Base-by-base conservation (phyloP, 1,140 invertebrate genomes). In the Rhopalosiphum maidis region DNA sequence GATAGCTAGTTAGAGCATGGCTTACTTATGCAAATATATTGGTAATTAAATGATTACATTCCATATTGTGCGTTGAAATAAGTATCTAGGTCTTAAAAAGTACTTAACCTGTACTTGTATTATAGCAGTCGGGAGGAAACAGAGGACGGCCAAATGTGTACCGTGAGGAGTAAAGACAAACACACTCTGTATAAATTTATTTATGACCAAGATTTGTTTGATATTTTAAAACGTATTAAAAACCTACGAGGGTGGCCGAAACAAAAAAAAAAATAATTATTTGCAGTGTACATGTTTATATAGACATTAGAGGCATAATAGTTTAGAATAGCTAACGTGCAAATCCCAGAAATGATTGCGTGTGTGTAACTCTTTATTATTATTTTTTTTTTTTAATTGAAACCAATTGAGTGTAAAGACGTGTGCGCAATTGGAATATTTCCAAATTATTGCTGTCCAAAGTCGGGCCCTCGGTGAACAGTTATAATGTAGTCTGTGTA, bases 371-470 rank as follows among this genome's bases (percentile, higher is more conserved):
- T 51, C 48, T 51, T 83, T 21, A 18, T 77, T 30, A n/a, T 77
- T 77, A 30, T 83, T 43, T 30, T 46, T 86, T 43, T 86, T 86
- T 86, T 89, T 54, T 54, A 54, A 89, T 89, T 89, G 21, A 89
- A 55, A 55, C 54, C 35, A 89, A 89, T 89, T 55, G 48, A 51
- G 46, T 54, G 21, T 88, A 35, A 51, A 88, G n/a, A 51, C 21
- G 46, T 48, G n/a, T 89, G 88, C 21, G 22, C 51, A 89, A 89
- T 89, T 89, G 88, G 48, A 89, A 89, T 37, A 89, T 8, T 41
- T 55, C 88, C 51, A 89, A 89, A 89, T 89, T 6, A 35, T 54
- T 9, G 86, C n/a, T 35, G 46, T n/a, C 48, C 21, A 51, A 88
- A 88, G 46, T 88, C n/a, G n/a, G 25, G 18, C 51, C 23, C 30